A percentile compares a stretch with the other conserved stretches of the same genome.
phyloP scores from a whole-genome alignment of 1,140 invertebrate genomes.

The Holotrichia oblita region DNA sequence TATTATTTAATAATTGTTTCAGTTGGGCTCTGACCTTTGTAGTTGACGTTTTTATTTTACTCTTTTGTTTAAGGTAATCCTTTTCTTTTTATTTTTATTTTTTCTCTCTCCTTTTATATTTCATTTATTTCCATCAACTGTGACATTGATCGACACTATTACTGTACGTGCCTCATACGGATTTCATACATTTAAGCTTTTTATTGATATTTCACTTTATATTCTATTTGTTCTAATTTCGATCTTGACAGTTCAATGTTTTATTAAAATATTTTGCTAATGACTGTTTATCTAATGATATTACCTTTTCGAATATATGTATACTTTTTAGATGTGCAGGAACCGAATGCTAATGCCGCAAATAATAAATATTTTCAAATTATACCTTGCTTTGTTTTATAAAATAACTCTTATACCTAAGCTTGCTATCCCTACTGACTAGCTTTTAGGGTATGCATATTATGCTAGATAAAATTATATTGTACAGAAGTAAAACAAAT shows the following conservation, averaged over 20 bases:
- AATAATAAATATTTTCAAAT: not conserved
- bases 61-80: slow-evolving; percentile 51
- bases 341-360: not conserved
- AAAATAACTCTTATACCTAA: not conserved
- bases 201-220: slow-evolving; percentile 33
- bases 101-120: not conserved
- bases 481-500: too few species aligned
- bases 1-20: slow-evolving; percentile 59
- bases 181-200: slow-evolving; percentile 17
- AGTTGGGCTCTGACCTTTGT: slow-evolving; percentile 57
- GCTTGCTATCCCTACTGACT: too few species aligned
- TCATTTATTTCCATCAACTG: not conserved
- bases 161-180: slow-evolving; percentile 40
- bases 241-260: slow-evolving; percentile 12
- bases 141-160: slow-evolving; percentile 38
- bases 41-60: slow-evolving; percentile 57
- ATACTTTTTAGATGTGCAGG: slow-evolving; percentile 4
- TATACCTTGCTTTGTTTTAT: not conserved
- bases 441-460: too few species aligned
- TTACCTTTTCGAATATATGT: not conserved
- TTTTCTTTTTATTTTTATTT: slow-evolving; percentile 37
- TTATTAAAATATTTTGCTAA: slow-evolving; percentile 29
- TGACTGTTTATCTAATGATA: slow-evolving; percentile 8
- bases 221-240: not conserved
- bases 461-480: too few species aligned